phyloP scores from a whole-genome alignment of 2,888 invertebrate species.

The Apeira syringaria region DNA sequence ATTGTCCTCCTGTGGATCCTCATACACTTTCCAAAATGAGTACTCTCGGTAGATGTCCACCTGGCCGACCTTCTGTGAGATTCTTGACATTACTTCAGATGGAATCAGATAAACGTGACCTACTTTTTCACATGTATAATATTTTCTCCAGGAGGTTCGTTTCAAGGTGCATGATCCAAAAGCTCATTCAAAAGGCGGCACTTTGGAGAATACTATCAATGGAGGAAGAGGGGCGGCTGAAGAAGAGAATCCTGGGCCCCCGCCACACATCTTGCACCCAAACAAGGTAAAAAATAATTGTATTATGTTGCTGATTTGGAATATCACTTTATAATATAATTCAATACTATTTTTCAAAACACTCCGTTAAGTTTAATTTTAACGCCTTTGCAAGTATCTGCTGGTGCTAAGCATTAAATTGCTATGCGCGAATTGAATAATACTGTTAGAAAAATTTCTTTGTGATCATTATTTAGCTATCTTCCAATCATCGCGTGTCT shows the following conservation, averaged over 20 bases:
- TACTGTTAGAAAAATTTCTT: too few relatives aligned
- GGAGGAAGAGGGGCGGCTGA: conserved; percentile 88
- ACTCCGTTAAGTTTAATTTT: too few relatives aligned
- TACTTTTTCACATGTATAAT: too few relatives aligned
- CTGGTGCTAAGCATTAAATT: not conserved
- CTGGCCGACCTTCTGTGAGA: conserved; percentile 79
- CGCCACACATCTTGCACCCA: conserved; percentile 92
- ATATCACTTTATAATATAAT: too few relatives aligned
- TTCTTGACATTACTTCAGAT: conserved; percentile 11
- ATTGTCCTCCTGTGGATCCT: conserved; percentile 89
- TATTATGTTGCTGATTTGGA: not conserved
- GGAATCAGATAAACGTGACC: too few relatives aligned
- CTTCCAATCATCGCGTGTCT: too few relatives aligned
- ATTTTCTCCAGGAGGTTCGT: conserved; percentile 96
- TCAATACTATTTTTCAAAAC: too few relatives aligned
- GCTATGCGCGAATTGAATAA: conserved; percentile 1
- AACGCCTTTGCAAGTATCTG: conserved; percentile 1
- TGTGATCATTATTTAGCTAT: too few relatives aligned
- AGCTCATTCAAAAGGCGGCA: conserved; percentile 96
- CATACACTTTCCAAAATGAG: conserved; percentile 89
- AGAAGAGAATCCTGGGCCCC: conserved; percentile 86
- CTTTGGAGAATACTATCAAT: conserved; percentile 95
- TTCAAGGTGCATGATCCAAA: conserved; percentile 97
- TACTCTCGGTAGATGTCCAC: conserved; percentile 86
- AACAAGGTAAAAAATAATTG: conserved; percentile 85